These are phyloP conservation scores for Dysmachus trigonus DNA, from an alignment of 2,888 invertebrate genomes.

Conservation along the genomic window DNA sequence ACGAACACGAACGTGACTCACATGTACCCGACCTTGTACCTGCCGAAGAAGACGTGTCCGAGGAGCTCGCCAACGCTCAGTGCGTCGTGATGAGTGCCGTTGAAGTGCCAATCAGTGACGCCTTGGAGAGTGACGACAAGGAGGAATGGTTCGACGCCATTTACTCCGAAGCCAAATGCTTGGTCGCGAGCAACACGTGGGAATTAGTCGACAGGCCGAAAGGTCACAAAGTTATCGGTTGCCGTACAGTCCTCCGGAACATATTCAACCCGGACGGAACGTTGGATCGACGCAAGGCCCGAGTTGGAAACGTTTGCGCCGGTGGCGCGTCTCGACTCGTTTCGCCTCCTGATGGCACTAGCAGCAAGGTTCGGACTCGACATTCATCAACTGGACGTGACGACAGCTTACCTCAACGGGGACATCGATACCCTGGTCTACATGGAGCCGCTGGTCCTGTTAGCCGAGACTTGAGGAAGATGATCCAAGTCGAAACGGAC, in stretches of 20 bases:
- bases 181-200: slow-evolving; percentile 50
- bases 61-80: too few species aligned
- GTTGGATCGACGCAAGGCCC: background rate
- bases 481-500: too few species aligned
- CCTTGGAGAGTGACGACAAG: background rate
- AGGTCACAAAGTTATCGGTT: slow-evolving; percentile 19
- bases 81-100: too few species aligned
- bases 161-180: slow-evolving; percentile 41
- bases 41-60: too few species aligned
- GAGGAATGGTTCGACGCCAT: background rate
- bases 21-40: too few species aligned
- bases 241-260: background rate
- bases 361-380: background rate
- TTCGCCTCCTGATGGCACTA: background rate
- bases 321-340: background rate
- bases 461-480: background rate
- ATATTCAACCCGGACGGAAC: background rate
- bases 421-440: background rate
- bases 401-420: background rate
- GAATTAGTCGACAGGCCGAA: slow-evolving; percentile 34
- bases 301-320: background rate
- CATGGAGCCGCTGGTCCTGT: background rate
- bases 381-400: background rate
- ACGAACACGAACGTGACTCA: too few species aligned
- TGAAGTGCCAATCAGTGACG: background rate